A percentile compares a stretch with the other conserved stretches of the same genome.
Evolutionary conservation across 2,113 vertebrate genomes (phyloP).

Genomic region (Daphoenositta chrysoptera): DNA sequence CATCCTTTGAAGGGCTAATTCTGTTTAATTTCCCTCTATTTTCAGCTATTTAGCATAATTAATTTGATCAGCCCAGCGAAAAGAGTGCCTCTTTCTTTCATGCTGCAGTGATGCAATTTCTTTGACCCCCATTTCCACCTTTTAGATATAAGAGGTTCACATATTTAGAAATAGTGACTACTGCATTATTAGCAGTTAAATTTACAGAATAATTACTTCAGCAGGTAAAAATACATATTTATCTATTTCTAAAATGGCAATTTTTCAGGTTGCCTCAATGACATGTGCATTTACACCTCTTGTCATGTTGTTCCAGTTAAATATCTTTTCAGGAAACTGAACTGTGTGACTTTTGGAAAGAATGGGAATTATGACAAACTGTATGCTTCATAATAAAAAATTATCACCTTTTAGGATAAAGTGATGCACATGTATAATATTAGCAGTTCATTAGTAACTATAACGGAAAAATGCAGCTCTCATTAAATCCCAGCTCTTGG

Average conservation of each 20-base stretch:
- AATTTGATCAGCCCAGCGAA: constrained; percentile 75
- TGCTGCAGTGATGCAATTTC: constrained; percentile 67
- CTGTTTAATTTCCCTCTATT: constrained; percentile 57
- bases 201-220: neutral
- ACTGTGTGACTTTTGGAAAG: neutral
- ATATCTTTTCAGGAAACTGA: neutral
- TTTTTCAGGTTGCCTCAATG: neutral
- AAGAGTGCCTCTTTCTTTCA: constrained; percentile 10
- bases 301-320: neutral
- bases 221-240: neutral
- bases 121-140: constrained; percentile 16
- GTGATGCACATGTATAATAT: rapidly evolving
- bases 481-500: neutral
- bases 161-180: neutral
- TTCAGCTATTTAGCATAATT: constrained; percentile 82
- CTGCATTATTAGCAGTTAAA: neutral
- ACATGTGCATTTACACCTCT: neutral
- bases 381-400: neutral
- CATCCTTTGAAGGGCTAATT: constrained; percentile 61
- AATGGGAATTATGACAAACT: neutral
- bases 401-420: neutral
- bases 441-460: neutral
- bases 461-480: neutral
- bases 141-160: neutral
- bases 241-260: neutral